Evolutionary conservation across 2,888 invertebrate species (phyloP).

Genomic region (Hydraecia micacea): DNA sequence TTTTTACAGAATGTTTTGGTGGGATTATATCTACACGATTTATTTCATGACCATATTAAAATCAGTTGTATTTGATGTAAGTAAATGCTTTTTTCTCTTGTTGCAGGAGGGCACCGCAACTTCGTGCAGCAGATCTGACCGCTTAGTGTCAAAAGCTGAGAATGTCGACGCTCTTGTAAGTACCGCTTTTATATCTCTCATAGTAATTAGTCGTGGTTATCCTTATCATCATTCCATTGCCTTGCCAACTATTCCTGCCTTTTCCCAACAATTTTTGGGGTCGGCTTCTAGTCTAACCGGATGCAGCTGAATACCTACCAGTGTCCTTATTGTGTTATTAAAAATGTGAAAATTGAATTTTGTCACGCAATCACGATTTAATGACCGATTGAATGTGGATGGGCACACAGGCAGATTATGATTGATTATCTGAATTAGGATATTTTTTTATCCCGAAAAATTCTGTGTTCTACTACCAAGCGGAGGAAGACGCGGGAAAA

Average conservation of each 20-base stretch:
- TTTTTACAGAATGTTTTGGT: no score
- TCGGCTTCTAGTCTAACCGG: background rate
- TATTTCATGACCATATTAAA: background rate
- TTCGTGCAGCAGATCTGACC: constrained; percentile 25
- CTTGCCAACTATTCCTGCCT: background rate
- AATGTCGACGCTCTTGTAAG: constrained; percentile 34
- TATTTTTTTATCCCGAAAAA: background rate
- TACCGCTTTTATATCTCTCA: constrained; percentile 3
- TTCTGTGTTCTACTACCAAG: background rate
- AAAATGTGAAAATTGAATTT: background rate
- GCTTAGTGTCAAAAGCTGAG: constrained; percentile 22
- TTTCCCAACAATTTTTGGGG: background rate
- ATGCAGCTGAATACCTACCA: background rate
- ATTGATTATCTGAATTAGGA: background rate
- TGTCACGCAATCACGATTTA: background rate
- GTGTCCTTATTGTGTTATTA: background rate
- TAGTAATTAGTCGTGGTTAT: background rate
- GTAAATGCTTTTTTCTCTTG: background rate
- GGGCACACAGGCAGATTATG: background rate
- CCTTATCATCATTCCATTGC: background rate
- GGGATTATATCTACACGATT: background rate
- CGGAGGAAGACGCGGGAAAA: background rate
- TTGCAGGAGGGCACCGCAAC: constrained; percentile 34
- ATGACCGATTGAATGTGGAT: background rate
- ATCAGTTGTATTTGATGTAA: background rate